Evolutionary conservation across 1,140 invertebrate genomes (phyloP), one percentile per base, ranked within the genome.

Genomic region (Drosophila sp.): DNA sequence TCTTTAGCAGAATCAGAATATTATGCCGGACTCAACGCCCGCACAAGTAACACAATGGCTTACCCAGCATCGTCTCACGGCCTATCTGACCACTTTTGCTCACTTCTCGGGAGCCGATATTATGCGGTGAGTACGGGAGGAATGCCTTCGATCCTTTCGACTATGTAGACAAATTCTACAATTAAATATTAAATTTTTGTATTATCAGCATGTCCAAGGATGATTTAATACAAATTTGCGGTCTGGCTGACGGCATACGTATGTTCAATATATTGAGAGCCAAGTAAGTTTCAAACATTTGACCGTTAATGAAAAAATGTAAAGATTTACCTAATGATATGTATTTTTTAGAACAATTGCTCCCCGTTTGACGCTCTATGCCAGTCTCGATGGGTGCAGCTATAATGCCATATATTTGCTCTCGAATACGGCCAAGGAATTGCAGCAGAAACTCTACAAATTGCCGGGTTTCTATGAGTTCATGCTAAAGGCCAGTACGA

Each of bases 221-320:
- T 72, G 98, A 99, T 93, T 93, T 98, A 10, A 97, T 98, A 60
- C 96, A 98, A 93, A 98, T 99, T 60, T 98, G 97, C 92, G 98
- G 98, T 1, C 92, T 98, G 40, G 96, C 97, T 60, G 97, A 99
- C 92, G 96, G 96, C 10, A 98, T 99, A 63, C 94, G 98, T 79
- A 94, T 99, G 40, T 98, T 95, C 92, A 99, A 99, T 93, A 96
- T 96, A 50, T 92, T 99, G 50, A 97, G 98, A 72, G 93, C 95
- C 58, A 96, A 95, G 94, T 95, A 90, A 95, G 94, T 94, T 6
- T 50, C 23, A 17, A 56, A 58, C 17, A 17, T 17, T 17, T 17
- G 17, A 17, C 17, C 17, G 17, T 17, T 17, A 17, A 17, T 17
- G 17, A 17, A 17, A 17, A 17, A 17, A 17, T 17, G 17, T 17